phyloP scores from a whole-genome alignment of 2,113 vertebrate species.

The Peromyscus leucopus region DNA sequence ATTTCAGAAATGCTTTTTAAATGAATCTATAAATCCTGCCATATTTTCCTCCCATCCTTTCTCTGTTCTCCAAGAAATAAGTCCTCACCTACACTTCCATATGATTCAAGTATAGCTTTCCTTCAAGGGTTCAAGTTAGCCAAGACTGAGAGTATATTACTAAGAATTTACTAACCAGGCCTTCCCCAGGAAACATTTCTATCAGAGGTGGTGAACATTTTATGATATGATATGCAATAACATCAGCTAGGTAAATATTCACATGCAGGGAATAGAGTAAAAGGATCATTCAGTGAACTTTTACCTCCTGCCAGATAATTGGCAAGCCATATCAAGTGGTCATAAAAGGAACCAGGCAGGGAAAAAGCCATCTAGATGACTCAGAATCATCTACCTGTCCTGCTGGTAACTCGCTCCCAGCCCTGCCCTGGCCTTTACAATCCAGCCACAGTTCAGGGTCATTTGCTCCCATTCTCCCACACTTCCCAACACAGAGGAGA shows the following conservation, averaged over 20 bases:
- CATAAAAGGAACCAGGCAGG: constrained; percentile 3
- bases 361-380: not conserved
- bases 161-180: not conserved
- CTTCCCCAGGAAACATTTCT: not conserved
- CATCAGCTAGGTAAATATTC: constrained; percentile 22
- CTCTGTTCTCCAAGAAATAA: constrained; percentile 19
- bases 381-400: not conserved
- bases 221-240: not conserved
- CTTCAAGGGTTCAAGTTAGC: not conserved
- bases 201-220: not conserved
- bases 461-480: not conserved
- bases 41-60: not conserved
- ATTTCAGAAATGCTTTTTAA: not conserved
- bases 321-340: not conserved
- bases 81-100: not conserved
- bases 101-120: not conserved
- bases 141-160: not conserved
- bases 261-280: not conserved
- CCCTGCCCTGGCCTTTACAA: not conserved
- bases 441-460: not conserved
- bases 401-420: not conserved
- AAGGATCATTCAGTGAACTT: not conserved
- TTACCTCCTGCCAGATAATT: not conserved
- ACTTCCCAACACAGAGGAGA: not conserved
- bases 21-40: not conserved